Evolutionary conservation across 2,797 vertebrate species (phyloP).

Genomic region (Lates japonicus): DNA sequence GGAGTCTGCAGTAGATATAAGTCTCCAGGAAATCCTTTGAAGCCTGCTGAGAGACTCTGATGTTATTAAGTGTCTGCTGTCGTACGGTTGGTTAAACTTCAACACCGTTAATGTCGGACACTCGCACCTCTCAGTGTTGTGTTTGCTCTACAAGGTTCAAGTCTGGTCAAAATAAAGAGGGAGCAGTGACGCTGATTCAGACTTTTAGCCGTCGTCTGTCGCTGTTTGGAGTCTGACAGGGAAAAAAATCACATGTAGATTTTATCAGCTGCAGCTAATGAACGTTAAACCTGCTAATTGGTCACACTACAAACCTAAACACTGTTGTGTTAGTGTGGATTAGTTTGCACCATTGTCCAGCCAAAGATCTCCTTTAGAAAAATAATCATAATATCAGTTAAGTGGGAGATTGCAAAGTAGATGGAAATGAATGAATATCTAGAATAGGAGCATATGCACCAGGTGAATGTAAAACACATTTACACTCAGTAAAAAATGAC

Average conservation of each 20-base stretch:
- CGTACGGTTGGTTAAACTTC: slow-evolving; percentile 55
- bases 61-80: slow-evolving; percentile 58
- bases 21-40: slow-evolving; percentile 73
- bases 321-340: background rate
- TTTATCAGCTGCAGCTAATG: slow-evolving; percentile 1
- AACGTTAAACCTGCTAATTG: background rate
- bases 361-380: background rate
- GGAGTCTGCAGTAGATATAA: slow-evolving; percentile 61
- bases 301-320: background rate
- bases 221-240: background rate
- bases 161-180: background rate
- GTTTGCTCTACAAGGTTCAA: slow-evolving; percentile 24
- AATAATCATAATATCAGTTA: no score
- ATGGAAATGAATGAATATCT: background rate
- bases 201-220: background rate
- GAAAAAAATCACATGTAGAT: background rate
- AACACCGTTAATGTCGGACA: slow-evolving; percentile 7
- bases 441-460: no score
- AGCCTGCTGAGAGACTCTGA: slow-evolving; percentile 39
- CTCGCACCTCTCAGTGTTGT: slow-evolving; percentile 42
- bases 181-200: background rate
- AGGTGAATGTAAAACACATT: no score
- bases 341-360: background rate
- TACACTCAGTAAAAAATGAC: background rate
- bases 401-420: no score